Base-by-base conservation (phyloP, 2,113 vertebrate genomes). In the Sisor rabdophorus region DNA sequence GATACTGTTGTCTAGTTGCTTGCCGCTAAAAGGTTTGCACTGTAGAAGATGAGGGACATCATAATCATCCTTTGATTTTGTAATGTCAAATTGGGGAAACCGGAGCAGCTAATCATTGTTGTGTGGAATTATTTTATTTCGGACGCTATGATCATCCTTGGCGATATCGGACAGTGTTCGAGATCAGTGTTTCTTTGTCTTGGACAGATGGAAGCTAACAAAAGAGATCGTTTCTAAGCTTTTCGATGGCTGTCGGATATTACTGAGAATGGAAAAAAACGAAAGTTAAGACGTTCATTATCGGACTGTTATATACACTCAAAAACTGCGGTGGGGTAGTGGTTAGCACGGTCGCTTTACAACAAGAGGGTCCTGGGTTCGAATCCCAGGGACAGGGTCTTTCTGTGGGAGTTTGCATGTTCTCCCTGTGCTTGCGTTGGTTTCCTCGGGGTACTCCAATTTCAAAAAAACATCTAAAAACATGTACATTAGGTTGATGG, bases 21-120 rank as follows among this genome's bases (percentile, higher is more conserved):
- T 19, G 86, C 85, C 87, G 86, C 61, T 44, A 26, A 19, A 40
- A 68, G 22, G 47, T 28, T 68, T 68, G 40, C 15, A 68, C 47
- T 48, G 65, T 68, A 24, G 48, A 26, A 50, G 44, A 15, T 67
- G 28, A 68, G 10, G 47, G 22, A 68, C 11, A 19, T 68, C 10
- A 2, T 26, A 19, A 47, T 9, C 22, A 17, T 50, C 24, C 0
- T 68, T 68, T 50, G 15, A 9, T 68, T 68, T 50, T 19, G 24
- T 17, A 28, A 11, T 68, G 26, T 50, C 4, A 44, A 48, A 15
- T 67, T 17, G n/a, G n/a, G 44, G 32, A 11, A 64, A 40, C 20
- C 40, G 19, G 1, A 0, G 12, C 6, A 48, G 64, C 7, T 24
- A 26, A n/a, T 7, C 11, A 13, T 32, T 40, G 22, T 48, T 65